A percentile compares a stretch with the other conserved stretches of the same genome.
Evolutionary conservation across 2,113 vertebrate genomes (phyloP).

Genomic region (Oncorhynchus clarkii): DNA sequence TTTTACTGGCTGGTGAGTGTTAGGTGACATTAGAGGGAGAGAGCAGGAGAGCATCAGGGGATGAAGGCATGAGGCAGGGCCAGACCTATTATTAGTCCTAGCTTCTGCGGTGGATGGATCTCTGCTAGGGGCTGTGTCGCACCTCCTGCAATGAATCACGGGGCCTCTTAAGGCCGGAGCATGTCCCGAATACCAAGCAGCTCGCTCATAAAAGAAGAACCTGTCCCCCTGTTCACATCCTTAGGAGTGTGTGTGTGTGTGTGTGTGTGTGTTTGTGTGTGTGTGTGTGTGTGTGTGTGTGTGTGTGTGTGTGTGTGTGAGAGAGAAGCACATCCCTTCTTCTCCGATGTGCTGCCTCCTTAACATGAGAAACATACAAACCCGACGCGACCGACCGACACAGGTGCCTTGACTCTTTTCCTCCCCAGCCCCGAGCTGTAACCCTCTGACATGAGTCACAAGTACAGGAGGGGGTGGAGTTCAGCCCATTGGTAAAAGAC

Average conservation of each 20-base stretch:
- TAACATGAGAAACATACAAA: conserved; percentile 53
- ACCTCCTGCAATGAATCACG: conserved; percentile 76
- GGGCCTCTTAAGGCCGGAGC: conserved; percentile 72
- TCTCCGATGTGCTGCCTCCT: conserved; percentile 46
- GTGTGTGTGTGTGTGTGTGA: too few species aligned
- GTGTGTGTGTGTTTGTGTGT: too few species aligned
- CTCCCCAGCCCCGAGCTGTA: neutral
- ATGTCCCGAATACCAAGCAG: conserved; percentile 77
- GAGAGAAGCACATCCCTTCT: conserved; percentile 58
- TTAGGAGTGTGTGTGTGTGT: conserved; percentile 11
- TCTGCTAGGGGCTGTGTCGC: conserved; percentile 61
- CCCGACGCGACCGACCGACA: conserved; percentile 21
- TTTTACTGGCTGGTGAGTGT: conserved; percentile 62
- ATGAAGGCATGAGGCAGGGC: conserved; percentile 54
- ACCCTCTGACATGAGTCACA: conserved; percentile 32
- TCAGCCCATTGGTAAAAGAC: conserved; percentile 51
- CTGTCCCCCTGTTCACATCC: conserved; percentile 67
- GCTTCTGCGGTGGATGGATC: conserved; percentile 62
- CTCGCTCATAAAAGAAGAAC: conserved; percentile 77
- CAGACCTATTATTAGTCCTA: conserved; percentile 71
- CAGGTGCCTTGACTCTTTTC: conserved; percentile 43
- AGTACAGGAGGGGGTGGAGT: conserved; percentile 17
- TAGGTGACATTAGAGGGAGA: conserved; percentile 51
- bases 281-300: too few species aligned
- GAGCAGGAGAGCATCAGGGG: conserved; percentile 49